Evolutionary conservation across 1,140 invertebrate species (phyloP).

Genomic region (Zaprionus gabonicus): DNA sequence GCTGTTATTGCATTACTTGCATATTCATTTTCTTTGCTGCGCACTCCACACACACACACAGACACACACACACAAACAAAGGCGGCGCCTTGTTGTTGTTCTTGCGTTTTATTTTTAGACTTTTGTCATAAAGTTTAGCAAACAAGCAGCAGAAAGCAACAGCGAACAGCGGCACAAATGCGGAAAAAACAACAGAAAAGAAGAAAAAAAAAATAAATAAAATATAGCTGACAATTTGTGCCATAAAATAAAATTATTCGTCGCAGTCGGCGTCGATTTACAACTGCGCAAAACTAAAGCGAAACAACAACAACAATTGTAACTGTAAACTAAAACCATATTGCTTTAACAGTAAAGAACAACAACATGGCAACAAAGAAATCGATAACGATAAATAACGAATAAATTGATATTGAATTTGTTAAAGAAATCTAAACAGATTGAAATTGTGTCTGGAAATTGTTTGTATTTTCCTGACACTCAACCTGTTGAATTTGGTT

Average conservation of each 20-base stretch:
- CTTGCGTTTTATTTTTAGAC: slow-evolving; percentile 66
- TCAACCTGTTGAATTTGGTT: background rate
- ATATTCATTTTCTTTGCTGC: slow-evolving; percentile 47
- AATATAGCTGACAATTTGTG: slow-evolving; percentile 56
- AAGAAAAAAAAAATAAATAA: background rate
- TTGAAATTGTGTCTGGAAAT: background rate
- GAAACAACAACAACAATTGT: slow-evolving; percentile 15
- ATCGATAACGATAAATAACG: background rate
- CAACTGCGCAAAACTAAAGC: slow-evolving; percentile 44
- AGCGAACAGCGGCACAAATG: slow-evolving; percentile 35
- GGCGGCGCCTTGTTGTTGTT: slow-evolving; percentile 35
- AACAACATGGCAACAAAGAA: background rate
- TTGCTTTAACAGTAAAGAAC: slow-evolving; percentile 13
- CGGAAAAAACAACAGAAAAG: slow-evolving; percentile 63
- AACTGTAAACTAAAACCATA: slow-evolving; percentile 34
- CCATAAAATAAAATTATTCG: slow-evolving; percentile 55
- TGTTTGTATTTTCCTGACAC: background rate
- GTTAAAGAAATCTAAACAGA: background rate
- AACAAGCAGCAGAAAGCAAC: slow-evolving; percentile 54
- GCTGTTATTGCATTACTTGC: slow-evolving; percentile 45
- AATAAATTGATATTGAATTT: background rate
- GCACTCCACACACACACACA: slow-evolving; percentile 40
- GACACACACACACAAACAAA: slow-evolving; percentile 29
- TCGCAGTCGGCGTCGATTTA: slow-evolving; percentile 36
- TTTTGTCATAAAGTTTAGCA: slow-evolving; percentile 82